phyloP scores from a whole-genome alignment of 2,888 invertebrate species.

The Drosophila cracens region DNA sequence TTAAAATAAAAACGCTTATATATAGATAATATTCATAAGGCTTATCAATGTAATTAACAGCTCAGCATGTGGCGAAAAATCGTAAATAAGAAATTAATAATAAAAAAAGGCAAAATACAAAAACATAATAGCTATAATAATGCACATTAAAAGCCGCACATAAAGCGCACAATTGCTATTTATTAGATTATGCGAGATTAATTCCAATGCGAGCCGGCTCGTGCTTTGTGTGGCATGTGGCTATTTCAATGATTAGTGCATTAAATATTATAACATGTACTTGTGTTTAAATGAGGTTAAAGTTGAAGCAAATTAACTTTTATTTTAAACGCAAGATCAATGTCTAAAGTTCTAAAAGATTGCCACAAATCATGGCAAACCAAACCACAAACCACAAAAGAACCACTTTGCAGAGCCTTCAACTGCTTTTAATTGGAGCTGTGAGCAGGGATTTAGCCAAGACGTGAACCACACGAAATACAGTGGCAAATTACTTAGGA shows the following conservation, averaged over 20 bases:
- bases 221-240: constrained; percentile 17
- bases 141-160: constrained; percentile 39
- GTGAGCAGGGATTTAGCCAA: constrained; percentile 11
- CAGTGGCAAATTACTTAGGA: not conserved
- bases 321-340: constrained; percentile 53
- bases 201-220: constrained; percentile 62
- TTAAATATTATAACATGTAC: not conserved
- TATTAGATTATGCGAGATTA: constrained; percentile 65
- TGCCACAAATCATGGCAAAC: constrained; percentile 30
- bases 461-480: constrained; percentile 18
- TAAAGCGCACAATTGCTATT: constrained; percentile 57
- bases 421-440: constrained; percentile 32
- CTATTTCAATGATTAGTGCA: constrained; percentile 21
- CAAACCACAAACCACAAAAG: constrained; percentile 16
- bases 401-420: constrained; percentile 46
- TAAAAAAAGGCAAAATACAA: not conserved
- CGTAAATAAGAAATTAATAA: not conserved
- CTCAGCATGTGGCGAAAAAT: constrained; percentile 4
- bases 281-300: not conserved
- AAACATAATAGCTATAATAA: constrained; percentile 35
- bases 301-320: constrained; percentile 1
- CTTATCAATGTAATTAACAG: constrained; percentile 51
- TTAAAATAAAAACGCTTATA: constrained; percentile 27
- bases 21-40: not conserved
- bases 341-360: constrained; percentile 33